These are phyloP conservation scores for Periplaneta americana DNA, from an alignment of 1,140 invertebrate species.

Conservation along the genomic window DNA sequence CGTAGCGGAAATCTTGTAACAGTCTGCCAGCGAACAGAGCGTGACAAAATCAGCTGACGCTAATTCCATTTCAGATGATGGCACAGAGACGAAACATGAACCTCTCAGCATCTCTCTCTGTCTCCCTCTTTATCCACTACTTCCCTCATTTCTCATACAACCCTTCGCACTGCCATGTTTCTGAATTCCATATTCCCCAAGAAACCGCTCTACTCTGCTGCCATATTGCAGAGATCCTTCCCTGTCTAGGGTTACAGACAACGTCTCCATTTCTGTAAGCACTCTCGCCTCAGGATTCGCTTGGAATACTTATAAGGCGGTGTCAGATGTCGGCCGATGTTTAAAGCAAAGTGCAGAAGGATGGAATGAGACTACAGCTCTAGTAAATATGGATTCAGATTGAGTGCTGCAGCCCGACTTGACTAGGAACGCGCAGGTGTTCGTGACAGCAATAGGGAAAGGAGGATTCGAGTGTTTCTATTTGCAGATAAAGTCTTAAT, in stretches of 20 bases:
- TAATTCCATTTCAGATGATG: background rate
- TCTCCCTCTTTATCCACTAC: background rate
- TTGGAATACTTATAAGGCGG: background rate
- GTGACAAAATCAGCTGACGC: background rate
- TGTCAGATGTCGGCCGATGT: background rate
- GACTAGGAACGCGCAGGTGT: background rate
- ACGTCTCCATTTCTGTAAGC: background rate
- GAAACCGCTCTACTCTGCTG: background rate
- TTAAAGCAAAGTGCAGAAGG: background rate
- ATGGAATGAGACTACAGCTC: background rate
- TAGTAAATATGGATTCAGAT: background rate
- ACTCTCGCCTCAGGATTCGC: conserved; percentile 6
- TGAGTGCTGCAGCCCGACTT: background rate
- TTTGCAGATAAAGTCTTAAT: no score
- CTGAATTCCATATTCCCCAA: background rate
- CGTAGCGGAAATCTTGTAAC: background rate
- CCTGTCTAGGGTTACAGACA: background rate
- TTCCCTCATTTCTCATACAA: background rate
- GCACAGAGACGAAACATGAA: background rate
- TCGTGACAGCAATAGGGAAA: no score
- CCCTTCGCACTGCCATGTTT: background rate
- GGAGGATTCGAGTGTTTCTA: no score
- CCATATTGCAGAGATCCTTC: background rate
- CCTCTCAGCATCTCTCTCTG: background rate
- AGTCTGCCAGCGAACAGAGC: background rate